These are phyloP conservation scores for Chaetura pelagica DNA, from an alignment of 2,113 vertebrate genomes.

Conservation along the genomic window DNA sequence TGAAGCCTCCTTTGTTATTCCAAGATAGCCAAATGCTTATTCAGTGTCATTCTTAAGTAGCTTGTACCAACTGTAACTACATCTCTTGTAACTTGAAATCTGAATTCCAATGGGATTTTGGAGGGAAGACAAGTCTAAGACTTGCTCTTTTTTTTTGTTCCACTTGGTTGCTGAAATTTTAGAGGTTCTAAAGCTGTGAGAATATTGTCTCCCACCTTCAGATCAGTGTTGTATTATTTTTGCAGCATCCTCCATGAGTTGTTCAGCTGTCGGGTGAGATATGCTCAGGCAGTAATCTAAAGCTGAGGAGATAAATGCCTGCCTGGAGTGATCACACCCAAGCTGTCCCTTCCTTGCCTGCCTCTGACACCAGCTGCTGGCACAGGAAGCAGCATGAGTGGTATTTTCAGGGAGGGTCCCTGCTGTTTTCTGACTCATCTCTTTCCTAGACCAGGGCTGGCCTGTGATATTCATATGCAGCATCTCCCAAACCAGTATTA, in stretches of 20 bases:
- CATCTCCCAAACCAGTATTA: not conserved
- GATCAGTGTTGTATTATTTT: not conserved
- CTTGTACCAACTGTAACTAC: not conserved
- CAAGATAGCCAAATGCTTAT: slow-evolving; percentile 26
- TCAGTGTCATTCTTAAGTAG: slow-evolving; percentile 32
- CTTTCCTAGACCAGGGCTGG: not conserved
- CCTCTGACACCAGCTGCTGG: not conserved
- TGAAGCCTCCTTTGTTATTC: slow-evolving; percentile 60
- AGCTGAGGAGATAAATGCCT: not conserved
- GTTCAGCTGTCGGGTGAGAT: not conserved
- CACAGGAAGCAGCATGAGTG: not conserved
- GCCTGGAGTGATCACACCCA: not conserved
- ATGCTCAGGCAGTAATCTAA: not conserved
- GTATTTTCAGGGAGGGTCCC: not conserved
- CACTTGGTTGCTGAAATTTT: not conserved
- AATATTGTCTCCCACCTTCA: not conserved
- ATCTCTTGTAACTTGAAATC: not conserved
- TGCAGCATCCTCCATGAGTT: not conserved
- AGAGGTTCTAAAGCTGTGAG: not conserved
- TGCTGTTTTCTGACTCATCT: not conserved
- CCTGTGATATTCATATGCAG: fast-evolving
- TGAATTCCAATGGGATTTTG: not conserved
- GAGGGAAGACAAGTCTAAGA: not conserved
- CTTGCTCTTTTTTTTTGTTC: not conserved
- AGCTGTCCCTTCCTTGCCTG: not conserved